Conservation (phyloP, 2,888 invertebrate species). For the Eulithis testata region DNA sequence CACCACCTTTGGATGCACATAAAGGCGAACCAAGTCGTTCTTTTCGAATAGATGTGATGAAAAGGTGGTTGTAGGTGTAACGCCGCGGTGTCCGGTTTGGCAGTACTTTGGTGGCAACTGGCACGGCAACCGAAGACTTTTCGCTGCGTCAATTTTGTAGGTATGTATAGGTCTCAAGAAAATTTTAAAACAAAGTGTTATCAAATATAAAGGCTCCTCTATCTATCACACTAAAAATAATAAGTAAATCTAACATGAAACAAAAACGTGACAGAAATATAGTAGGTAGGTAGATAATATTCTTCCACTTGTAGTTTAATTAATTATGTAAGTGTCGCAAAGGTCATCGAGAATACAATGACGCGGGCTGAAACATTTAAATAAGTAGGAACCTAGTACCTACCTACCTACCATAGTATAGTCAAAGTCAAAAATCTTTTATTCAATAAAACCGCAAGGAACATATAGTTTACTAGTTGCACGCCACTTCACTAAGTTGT, state of each 20-base stretch:
- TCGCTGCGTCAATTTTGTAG: too few relatives aligned
- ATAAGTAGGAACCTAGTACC: neutral
- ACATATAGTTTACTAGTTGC: neutral
- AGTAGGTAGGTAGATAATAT: constrained; percentile 6
- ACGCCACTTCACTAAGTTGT: neutral
- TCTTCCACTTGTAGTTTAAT: constrained; percentile 39
- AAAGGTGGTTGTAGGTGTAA: constrained; percentile 7
- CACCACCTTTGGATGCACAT: too few relatives aligned
- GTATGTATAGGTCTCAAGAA: too few relatives aligned
- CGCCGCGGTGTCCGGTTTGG: constrained; percentile 40
- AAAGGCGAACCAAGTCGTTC: too few relatives aligned
- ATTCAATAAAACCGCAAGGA: too few relatives aligned
- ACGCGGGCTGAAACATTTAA: constrained; percentile 37
- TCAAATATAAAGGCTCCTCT: too few relatives aligned
- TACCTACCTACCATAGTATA: too few relatives aligned
- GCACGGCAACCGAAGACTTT: constrained; percentile 19
- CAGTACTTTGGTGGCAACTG: constrained; percentile 63
- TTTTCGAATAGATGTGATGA: too few relatives aligned
- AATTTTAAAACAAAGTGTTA: too few relatives aligned
- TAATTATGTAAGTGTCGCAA: constrained; percentile 73
- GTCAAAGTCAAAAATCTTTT: too few relatives aligned
- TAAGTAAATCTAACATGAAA: constrained; percentile 18
- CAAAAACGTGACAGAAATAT: constrained; percentile 28
- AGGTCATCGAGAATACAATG: constrained; percentile 72
- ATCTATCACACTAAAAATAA: too few relatives aligned